A percentile compares a stretch with the other conserved stretches of the same genome.
Evolutionary conservation across 2,113 vertebrate genomes (phyloP).

Genomic region (Bujurquina vittata): DNA sequence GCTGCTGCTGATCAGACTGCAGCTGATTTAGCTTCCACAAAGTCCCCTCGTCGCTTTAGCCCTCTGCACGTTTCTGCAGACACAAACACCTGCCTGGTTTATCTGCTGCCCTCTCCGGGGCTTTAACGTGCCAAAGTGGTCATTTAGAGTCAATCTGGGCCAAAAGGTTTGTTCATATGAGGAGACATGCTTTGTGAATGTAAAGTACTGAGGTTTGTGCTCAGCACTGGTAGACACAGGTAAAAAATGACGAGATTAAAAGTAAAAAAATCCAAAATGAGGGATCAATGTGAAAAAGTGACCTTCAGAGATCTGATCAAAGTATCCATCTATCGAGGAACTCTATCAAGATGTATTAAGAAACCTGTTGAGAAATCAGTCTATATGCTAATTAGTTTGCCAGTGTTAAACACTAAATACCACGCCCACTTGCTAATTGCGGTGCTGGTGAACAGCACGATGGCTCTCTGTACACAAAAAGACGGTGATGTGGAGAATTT

Average conservation of each 20-base stretch:
- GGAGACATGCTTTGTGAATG: not conserved
- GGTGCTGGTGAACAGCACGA: too few relatives aligned
- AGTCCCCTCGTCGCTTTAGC: not conserved
- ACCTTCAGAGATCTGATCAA: not conserved
- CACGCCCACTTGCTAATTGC: too few relatives aligned
- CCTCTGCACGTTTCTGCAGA: not conserved
- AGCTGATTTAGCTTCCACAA: not conserved
- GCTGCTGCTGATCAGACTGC: conserved; percentile 35
- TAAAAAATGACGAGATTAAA: too few relatives aligned
- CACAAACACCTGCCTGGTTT: not conserved
- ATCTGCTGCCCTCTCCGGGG: not conserved
- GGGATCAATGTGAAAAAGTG: not conserved
- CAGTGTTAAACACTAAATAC: too few relatives aligned
- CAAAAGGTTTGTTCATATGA: not conserved
- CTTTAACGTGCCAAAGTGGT: not conserved
- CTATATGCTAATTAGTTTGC: not conserved
- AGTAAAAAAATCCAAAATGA: too few relatives aligned
- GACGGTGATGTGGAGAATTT: too few relatives aligned
- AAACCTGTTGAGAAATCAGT: not conserved
- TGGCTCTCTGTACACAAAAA: too few relatives aligned
- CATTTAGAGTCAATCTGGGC: not conserved
- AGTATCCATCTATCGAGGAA: not conserved
- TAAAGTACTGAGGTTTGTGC: not conserved
- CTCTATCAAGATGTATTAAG: not conserved
- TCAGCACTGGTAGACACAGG: not conserved